Conservation (phyloP, 2,888 invertebrate genomes). For the Drosophila paranaensis region DNA sequence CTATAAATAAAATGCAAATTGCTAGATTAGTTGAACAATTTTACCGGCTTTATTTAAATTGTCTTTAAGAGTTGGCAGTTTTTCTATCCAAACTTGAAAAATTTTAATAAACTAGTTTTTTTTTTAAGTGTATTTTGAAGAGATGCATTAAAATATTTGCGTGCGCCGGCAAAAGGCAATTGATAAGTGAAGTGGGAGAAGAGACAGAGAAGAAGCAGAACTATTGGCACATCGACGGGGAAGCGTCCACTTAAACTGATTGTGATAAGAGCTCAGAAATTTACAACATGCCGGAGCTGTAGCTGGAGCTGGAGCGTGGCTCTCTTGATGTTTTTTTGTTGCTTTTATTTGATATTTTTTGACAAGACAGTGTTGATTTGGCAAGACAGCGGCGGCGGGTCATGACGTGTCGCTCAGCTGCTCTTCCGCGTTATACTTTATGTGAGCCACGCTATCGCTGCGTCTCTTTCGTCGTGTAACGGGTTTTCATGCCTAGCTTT, state of each 20-base stretch:
- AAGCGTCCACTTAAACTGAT: constrained; percentile 19
- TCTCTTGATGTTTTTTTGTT: constrained; percentile 12
- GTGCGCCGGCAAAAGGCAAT: constrained; percentile 6
- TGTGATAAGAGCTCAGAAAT: constrained; percentile 57
- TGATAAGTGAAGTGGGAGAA: constrained; percentile 12
- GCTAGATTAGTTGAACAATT: background rate
- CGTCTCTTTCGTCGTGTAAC: constrained; percentile 54
- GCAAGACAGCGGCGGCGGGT: constrained; percentile 42
- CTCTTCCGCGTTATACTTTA: constrained; percentile 38
- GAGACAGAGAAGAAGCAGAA: background rate
- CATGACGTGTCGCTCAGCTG: constrained; percentile 63
- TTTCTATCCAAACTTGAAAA: too few species aligned
- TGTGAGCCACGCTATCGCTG: constrained; percentile 7
- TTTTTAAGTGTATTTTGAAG: background rate
- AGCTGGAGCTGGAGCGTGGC: constrained; percentile 47
- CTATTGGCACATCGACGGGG: constrained; percentile 28
- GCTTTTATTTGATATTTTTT: background rate
- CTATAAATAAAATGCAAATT: background rate
- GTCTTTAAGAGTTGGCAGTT: background rate
- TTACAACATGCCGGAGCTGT: constrained; percentile 44
- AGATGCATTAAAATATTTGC: constrained; percentile 9
- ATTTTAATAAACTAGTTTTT: background rate
- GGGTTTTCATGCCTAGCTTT: constrained; percentile 58
- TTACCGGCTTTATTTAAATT: background rate
- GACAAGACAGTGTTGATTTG: constrained; percentile 55